phyloP scores from a whole-genome alignment of 2,888 invertebrate genomes.

The Halocaridina rubra region DNA sequence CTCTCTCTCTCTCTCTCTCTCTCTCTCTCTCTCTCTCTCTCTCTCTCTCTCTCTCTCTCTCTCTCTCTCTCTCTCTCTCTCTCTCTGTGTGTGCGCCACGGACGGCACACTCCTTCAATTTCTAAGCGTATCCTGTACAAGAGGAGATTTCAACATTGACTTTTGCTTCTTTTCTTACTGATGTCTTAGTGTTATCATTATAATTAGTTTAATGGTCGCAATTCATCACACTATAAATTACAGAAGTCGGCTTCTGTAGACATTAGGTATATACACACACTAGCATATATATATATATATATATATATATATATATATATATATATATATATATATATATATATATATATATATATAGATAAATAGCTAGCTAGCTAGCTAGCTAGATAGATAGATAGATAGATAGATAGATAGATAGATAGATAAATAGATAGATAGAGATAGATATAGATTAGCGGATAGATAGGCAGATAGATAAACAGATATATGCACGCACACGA shows the following conservation, averaged over 20 bases:
- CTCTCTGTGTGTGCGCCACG: no score
- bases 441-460: not conserved
- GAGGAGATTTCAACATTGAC: no score
- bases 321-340: not conserved
- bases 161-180: no score
- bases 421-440: not conserved
- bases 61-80: no score
- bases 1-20: no score
- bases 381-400: not conserved
- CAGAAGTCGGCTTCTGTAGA: no score
- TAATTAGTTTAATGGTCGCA: not conserved
- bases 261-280: no score
- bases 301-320: not conserved
- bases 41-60: no score
- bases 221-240: not conserved
- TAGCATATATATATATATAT: not conserved
- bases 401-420: not conserved
- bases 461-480: not conserved
- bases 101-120: no score
- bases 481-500: not conserved
- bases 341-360: not conserved
- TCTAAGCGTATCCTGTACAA: no score
- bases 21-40: no score
- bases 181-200: no score
- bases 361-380: not conserved